phyloP scores from a whole-genome alignment of 2,888 invertebrate species.

The Andricus curvator region DNA sequence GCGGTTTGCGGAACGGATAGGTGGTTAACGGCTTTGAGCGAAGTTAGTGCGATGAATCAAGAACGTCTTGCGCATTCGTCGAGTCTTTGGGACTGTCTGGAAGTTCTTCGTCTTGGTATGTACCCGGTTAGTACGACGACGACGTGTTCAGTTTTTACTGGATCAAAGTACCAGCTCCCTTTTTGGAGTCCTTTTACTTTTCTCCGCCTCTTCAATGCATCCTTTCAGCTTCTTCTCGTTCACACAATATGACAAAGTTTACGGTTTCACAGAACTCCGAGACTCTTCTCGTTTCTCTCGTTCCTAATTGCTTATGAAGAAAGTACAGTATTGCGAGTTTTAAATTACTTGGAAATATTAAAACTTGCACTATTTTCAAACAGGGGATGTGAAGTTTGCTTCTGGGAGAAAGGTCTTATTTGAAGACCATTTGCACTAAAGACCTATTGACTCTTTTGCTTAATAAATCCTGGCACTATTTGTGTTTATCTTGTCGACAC shows the following conservation, averaged over 20 bases:
- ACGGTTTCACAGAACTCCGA: conserved; percentile 49
- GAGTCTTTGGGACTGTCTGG: conserved; percentile 19
- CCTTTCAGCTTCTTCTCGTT: conserved; percentile 39
- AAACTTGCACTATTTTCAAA: neutral
- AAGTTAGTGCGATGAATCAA: conserved; percentile 52
- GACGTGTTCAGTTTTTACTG: conserved; percentile 56
- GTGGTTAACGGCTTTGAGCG: conserved; percentile 43
- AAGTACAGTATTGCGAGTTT: conserved; percentile 16
- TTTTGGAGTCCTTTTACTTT: conserved; percentile 43
- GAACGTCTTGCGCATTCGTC: conserved; percentile 45
- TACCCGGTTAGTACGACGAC: conserved; percentile 33
- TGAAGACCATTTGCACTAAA: neutral
- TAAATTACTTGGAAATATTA: conserved; percentile 14
- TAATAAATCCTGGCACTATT: conserved; percentile 18
- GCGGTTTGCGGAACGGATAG: conserved; percentile 33
- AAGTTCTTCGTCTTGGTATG: conserved; percentile 33
- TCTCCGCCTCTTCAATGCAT: conserved; percentile 42
- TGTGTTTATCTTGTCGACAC: conserved; percentile 29
- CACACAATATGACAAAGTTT: conserved; percentile 54
- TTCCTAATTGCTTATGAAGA: conserved; percentile 34
- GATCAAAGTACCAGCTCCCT: conserved; percentile 54
- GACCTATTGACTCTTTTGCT: neutral
- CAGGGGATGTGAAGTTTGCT: neutral
- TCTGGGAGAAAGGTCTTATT: neutral
- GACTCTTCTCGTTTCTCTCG: conserved; percentile 11